Base-by-base conservation (phyloP, 1,140 invertebrate species). In the Platyura marginata region DNA sequence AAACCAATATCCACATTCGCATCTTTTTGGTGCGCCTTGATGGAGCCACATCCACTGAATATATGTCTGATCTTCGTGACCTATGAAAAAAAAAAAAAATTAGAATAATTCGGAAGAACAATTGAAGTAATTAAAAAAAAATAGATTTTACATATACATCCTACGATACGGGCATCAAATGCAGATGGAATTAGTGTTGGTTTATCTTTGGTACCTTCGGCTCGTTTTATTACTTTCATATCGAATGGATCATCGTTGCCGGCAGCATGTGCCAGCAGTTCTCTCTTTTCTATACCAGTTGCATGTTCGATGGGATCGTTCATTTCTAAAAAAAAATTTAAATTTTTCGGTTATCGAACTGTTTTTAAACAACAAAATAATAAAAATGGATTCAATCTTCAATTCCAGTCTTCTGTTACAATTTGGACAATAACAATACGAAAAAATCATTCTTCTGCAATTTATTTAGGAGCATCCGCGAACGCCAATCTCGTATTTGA, bases 1-100 rank as follows among this genome's bases (percentile, higher is more conserved):
- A 69, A 92, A 98, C 90, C 90, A 98, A 61, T 93, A 74, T 32
- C 93, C 93, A 64, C 93, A 97, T 56, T 82, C 81, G 56, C 94
- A 98, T 47, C 94, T 78, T 52, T 85, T 84, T 29, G 87, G 77
- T 49, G 79, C 72, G 15, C 85, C 91, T 63, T 75, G 72, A 59
- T 94, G 77, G 49, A 98, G 61, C 81, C 88, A 91, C 80, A 96
- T 92, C 84, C 87, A 98, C 54, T 79, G 83, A 48, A 97, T 74
- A 46, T 71, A 67, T 43, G 79, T 77, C 16, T 85, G 72, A 57
- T 97, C 92, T 63, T 92, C 88, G 64, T 96, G 88, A 65, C 70
- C 70, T 72, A 51, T 32, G 5, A 59, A 44, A 32, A 3, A 40
- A 23, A 35, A 8, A 36, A 36, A 20, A 25, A 42, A 18, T 5